Conservation (phyloP, 2,113 vertebrate species). For the Poeciliopsis turrubarensis region DNA sequence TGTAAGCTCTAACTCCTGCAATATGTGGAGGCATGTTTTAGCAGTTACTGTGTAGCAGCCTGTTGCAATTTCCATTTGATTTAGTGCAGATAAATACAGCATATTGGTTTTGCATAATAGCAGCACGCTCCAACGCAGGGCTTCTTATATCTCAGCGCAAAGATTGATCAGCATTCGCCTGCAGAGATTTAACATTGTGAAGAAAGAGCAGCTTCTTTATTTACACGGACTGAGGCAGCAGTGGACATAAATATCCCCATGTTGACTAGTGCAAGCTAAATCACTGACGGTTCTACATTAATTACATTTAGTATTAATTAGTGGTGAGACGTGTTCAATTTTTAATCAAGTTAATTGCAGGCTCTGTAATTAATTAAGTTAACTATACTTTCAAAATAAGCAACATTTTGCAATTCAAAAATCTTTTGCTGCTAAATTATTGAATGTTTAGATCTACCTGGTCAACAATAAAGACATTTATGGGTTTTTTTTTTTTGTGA, state of each 20-base stretch:
- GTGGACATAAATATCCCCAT: neutral
- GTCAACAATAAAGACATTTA: too few relatives aligned
- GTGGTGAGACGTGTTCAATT: too few relatives aligned
- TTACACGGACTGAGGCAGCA: neutral
- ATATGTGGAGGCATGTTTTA: neutral
- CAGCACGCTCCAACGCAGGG: neutral
- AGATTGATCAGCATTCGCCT: neutral
- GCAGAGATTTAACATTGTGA: neutral
- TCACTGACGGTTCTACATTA: neutral
- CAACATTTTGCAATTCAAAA: too few relatives aligned
- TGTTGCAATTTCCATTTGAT: neutral
- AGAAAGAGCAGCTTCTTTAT: conserved; percentile 1
- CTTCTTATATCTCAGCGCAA: neutral
- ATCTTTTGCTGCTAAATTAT: too few relatives aligned
- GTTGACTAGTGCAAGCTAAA: neutral
- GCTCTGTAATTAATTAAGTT: too few relatives aligned
- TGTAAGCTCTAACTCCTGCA: neutral
- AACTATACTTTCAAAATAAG: too few relatives aligned
- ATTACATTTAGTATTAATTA: neutral
- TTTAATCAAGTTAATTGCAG: too few relatives aligned
- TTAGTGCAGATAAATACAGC: neutral
- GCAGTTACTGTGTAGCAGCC: neutral
- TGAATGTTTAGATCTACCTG: too few relatives aligned
- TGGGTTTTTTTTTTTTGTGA: too few relatives aligned
- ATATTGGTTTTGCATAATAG: accelerated